Conservation (phyloP, 2,113 vertebrate genomes). For the Lasiurus borealis region DNA sequence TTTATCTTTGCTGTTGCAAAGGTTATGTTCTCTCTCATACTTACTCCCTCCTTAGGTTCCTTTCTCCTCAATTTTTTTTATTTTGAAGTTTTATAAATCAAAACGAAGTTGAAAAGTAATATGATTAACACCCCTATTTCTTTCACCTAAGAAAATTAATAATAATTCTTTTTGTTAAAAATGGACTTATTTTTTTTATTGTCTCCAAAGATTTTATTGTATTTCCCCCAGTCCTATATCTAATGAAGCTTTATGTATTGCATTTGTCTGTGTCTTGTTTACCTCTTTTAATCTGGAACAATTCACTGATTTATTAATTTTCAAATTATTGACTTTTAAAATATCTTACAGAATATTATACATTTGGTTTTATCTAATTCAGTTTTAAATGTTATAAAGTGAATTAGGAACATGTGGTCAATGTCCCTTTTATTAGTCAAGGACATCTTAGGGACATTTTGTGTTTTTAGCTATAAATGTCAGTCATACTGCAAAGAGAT, state of each 20-base stretch:
- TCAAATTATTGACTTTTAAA: neutral
- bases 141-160: slow-evolving; percentile 45
- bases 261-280: neutral
- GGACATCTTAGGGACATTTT: neutral
- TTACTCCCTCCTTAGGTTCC: neutral
- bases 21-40: neutral
- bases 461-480: neutral
- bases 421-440: slow-evolving; percentile 53
- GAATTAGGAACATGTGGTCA: slow-evolving; percentile 50
- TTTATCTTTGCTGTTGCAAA: neutral
- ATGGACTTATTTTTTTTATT: neutral
- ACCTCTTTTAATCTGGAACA: slow-evolving; percentile 30
- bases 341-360: neutral
- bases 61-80: neutral
- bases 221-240: neutral
- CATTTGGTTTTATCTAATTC: slow-evolving; percentile 53
- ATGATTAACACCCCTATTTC: neutral
- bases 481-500: neutral
- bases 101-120: neutral
- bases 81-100: neutral
- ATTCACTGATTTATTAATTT: neutral
- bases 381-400: slow-evolving; percentile 56
- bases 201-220: neutral
- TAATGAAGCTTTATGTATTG: neutral
- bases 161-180: neutral